These are phyloP conservation scores for Boloria euphrosyne DNA, from an alignment of 2,888 invertebrate species.

Conservation along the genomic window DNA sequence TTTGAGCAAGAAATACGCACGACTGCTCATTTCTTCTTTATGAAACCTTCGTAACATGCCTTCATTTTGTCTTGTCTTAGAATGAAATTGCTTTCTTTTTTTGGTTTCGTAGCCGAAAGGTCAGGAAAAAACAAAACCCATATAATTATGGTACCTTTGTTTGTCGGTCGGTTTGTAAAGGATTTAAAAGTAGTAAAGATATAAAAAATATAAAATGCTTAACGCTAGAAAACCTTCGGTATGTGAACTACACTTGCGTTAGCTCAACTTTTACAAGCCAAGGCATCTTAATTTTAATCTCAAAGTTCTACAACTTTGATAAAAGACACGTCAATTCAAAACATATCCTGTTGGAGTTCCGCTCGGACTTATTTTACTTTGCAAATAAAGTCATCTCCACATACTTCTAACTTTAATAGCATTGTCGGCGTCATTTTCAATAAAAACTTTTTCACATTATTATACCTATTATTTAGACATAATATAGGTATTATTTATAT, in stretches of 20 bases:
- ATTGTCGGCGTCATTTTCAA: slow-evolving; percentile 7
- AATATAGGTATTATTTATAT: slow-evolving; percentile 5
- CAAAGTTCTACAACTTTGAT: neutral
- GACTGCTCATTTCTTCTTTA: no score
- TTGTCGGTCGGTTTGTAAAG: no score
- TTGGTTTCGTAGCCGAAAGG: no score
- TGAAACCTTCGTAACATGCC: no score
- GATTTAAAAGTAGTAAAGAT: no score
- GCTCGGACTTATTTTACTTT: slow-evolving; percentile 9
- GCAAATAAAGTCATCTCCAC: slow-evolving; percentile 6
- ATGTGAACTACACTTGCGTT: neutral
- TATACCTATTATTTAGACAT: neutral
- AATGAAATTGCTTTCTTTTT: no score
- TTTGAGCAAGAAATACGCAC: no score
- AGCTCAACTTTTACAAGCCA: neutral
- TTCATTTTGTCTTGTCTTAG: no score
- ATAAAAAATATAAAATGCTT: no score
- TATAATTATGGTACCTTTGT: no score
- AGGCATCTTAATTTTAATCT: neutral
- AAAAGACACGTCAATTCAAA: slow-evolving; percentile 4
- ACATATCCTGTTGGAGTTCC: neutral
- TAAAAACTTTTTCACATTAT: neutral
- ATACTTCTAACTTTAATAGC: slow-evolving; percentile 8
- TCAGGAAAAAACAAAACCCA: no score
- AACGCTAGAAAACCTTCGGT: no score